A percentile compares a stretch with the other conserved stretches of the same genome.
phyloP scores from a whole-genome alignment of 2,113 vertebrate genomes.

The Pomatorhinus ruficollis region DNA sequence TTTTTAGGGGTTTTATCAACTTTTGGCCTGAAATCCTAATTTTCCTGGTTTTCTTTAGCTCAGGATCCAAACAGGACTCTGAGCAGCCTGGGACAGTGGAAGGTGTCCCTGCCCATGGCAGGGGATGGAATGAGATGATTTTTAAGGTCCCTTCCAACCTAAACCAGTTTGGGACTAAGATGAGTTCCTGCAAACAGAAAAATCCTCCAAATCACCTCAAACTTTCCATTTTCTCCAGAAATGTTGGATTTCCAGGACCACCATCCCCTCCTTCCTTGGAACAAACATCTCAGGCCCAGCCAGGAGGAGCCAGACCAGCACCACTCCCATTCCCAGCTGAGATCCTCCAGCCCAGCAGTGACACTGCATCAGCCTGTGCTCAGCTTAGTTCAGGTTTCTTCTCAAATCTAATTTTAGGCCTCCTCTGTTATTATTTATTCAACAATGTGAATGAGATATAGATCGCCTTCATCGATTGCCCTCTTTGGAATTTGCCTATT shows the following conservation, averaged over 20 bases:
- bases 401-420: conserved; percentile 50
- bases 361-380: not conserved
- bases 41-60: not conserved
- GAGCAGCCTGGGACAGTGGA: not conserved
- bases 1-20: not conserved
- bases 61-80: not conserved
- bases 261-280: not conserved
- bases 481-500: not conserved
- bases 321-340: not conserved
- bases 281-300: not conserved
- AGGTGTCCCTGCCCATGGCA: not conserved
- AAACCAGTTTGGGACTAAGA: not conserved
- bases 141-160: not conserved
- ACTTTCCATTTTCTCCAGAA: not conserved
- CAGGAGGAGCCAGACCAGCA: not conserved
- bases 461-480: not conserved
- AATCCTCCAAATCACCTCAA: not conserved
- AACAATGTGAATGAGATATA: conserved; percentile 52
- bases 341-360: not conserved
- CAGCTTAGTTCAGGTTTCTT: not conserved
- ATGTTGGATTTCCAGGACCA: not conserved
- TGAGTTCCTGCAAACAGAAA: not conserved
- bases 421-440: conserved; percentile 53
- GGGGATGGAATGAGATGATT: not conserved
- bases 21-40: not conserved